phyloP scores from a whole-genome alignment of 2,797 vertebrate species.

The Arremon aurantiirostris region DNA sequence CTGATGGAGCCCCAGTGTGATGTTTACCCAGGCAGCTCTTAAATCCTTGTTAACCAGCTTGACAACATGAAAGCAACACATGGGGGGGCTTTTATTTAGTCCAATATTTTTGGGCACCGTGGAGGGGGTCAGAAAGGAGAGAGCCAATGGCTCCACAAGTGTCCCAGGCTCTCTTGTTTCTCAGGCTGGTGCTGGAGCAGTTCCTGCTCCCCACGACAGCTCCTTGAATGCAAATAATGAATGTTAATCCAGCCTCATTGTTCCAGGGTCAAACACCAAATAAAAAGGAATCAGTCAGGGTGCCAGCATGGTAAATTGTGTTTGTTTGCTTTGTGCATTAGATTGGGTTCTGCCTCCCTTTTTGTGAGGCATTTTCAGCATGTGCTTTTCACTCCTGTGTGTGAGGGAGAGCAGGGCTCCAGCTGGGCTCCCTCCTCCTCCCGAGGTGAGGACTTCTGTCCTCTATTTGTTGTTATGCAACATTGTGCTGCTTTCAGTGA shows the following conservation, averaged over 20 bases:
- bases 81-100: neutral
- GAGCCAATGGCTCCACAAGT: neutral
- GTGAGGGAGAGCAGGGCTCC: neutral
- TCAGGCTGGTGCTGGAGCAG: neutral
- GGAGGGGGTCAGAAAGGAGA: neutral
- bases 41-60: neutral
- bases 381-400: neutral
- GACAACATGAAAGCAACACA: neutral
- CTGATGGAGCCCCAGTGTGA: neutral
- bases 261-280: neutral
- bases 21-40: neutral
- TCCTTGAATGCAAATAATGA: neutral
- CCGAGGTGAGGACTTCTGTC: slow-evolving; percentile 42
- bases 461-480: slow-evolving; percentile 53
- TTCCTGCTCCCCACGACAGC: neutral
- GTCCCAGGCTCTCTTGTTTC: neutral
- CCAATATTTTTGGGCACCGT: neutral
- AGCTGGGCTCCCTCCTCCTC: neutral
- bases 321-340: neutral
- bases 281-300: neutral
- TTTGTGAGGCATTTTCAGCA: neutral
- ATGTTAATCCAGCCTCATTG: slow-evolving; percentile 10
- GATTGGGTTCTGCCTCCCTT: neutral
- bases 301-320: neutral
- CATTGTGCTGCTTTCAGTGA: neutral